These are phyloP conservation scores for Prunella himalayana DNA, from an alignment of 2,113 vertebrate species.

Conservation along the genomic window DNA sequence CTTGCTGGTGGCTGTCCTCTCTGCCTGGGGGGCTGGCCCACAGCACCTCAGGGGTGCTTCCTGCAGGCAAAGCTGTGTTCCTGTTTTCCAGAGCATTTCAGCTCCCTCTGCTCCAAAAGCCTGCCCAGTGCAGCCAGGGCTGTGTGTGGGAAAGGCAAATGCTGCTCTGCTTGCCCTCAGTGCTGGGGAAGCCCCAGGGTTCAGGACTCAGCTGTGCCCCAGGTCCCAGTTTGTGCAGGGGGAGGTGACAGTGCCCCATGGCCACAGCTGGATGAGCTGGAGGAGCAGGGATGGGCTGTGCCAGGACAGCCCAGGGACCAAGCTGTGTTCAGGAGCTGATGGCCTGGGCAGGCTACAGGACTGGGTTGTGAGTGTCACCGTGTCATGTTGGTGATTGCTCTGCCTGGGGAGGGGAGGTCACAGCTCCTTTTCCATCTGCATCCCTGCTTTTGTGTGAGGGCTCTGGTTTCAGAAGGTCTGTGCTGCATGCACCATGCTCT, in stretches of 20 bases:
- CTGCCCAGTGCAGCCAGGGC: accelerated
- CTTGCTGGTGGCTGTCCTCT: neutral
- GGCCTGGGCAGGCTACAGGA: neutral
- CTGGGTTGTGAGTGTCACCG: neutral
- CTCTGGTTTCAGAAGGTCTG: neutral
- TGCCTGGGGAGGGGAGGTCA: neutral
- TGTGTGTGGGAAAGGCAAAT: neutral
- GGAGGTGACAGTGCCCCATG: neutral
- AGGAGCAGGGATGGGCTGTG: neutral
- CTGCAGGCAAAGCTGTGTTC: accelerated
- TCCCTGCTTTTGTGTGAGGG: neutral
- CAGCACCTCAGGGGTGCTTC: neutral
- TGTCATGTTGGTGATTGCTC: accelerated
- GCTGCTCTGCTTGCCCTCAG: neutral
- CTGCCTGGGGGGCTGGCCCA: neutral
- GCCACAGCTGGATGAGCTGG: neutral
- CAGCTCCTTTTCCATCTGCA: neutral
- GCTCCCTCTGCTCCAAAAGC: neutral
- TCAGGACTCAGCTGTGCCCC: accelerated
- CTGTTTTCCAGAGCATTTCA: neutral
- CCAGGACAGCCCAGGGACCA: accelerated
- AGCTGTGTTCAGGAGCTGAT: neutral
- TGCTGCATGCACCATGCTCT: accelerated
- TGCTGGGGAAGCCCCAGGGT: accelerated
- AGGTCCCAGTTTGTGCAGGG: neutral